These are phyloP conservation scores for Gerris lacustris DNA, from an alignment of 2,888 invertebrate species.

Conservation along the genomic window DNA sequence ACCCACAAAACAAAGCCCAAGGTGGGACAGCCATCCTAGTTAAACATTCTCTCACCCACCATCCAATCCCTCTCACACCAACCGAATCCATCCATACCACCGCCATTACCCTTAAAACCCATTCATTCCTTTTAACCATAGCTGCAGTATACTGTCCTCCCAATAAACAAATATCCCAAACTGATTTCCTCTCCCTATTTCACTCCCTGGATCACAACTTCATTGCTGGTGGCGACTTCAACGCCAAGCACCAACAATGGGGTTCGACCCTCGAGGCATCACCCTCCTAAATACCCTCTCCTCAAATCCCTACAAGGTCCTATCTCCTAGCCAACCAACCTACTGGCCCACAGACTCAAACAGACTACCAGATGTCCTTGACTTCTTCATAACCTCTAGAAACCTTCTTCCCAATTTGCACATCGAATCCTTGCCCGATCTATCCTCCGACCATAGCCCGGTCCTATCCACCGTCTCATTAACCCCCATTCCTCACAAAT, in stretches of 20 bases:
- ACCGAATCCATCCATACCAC: not conserved
- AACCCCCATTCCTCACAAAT: not conserved
- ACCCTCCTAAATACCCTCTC: conserved; percentile 8
- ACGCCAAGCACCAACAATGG: conserved; percentile 28
- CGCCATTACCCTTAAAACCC: not conserved
- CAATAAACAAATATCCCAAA: conserved; percentile 13
- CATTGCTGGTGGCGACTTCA: conserved; percentile 29
- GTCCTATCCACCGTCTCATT: not conserved
- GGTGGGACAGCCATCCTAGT: not conserved
- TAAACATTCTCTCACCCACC: not conserved
- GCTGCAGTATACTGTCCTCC: conserved; percentile 15
- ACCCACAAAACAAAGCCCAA: not conserved
- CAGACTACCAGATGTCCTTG: conserved; percentile 26
- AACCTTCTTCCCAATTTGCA: conserved; percentile 11
- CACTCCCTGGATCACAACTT: conserved; percentile 25
- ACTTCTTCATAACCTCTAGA: conserved; percentile 25
- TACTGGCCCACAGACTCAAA: conserved; percentile 28
- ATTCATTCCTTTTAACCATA: not conserved
- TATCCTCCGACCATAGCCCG: not conserved
- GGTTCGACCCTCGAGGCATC: conserved; percentile 25
- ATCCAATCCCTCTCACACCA: not conserved
- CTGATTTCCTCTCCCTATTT: conserved; percentile 20
- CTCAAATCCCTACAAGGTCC: not conserved
- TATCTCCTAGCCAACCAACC: conserved; percentile 16
- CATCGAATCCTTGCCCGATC: not conserved